Conservation (phyloP, 1,140 invertebrate species). For the Zaprionus vittiger region DNA sequence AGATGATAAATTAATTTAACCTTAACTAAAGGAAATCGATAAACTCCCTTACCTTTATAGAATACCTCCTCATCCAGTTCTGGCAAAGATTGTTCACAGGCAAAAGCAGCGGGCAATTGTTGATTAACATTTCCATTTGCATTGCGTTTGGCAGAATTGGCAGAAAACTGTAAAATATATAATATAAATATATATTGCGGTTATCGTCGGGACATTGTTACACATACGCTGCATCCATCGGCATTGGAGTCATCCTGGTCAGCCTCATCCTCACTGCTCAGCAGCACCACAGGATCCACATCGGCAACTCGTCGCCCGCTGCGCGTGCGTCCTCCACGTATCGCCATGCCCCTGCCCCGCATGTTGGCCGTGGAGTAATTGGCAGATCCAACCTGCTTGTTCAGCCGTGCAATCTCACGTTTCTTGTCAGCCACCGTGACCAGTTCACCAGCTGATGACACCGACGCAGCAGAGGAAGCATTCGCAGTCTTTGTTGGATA, state of each 20-base stretch:
- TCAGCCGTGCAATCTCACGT: constrained; percentile 43
- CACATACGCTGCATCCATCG: constrained; percentile 57
- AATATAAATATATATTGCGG: neutral
- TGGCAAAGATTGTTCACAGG: constrained; percentile 65
- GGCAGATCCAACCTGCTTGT: constrained; percentile 41
- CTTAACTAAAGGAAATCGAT: neutral
- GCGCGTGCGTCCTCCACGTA: constrained; percentile 64
- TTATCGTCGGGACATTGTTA: neutral
- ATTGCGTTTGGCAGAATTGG: constrained; percentile 41
- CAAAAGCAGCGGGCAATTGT: constrained; percentile 55
- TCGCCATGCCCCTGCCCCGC: constrained; percentile 58
- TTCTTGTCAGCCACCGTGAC: constrained; percentile 64
- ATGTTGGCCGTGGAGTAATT: neutral
- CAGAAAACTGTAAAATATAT: constrained; percentile 17
- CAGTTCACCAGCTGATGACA: constrained; percentile 55
- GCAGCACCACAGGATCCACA: constrained; percentile 87
- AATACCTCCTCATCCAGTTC: constrained; percentile 71
- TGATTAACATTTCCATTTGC: constrained; percentile 43
- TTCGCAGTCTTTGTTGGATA: constrained; percentile 65
- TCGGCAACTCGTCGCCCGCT: constrained; percentile 83
- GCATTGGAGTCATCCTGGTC: constrained; percentile 65
- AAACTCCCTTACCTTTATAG: constrained; percentile 65
- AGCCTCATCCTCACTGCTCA: constrained; percentile 88
- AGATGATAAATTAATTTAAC: neutral
- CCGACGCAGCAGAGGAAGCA: constrained; percentile 20